Evolutionary conservation across 2,797 vertebrate genomes (phyloP).

Genomic region (Telmatherina bonti): DNA sequence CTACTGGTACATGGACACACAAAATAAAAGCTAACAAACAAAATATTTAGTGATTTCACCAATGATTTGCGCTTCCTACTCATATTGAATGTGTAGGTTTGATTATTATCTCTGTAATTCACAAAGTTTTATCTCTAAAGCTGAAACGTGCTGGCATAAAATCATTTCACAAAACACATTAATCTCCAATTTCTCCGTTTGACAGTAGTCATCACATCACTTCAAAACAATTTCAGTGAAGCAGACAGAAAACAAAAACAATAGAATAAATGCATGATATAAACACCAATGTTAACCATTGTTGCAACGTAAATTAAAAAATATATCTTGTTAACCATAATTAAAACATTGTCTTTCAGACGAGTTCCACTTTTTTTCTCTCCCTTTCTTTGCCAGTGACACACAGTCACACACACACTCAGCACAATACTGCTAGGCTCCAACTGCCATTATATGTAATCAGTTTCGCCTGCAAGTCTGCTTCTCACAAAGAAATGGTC

Average conservation of each 20-base stretch:
- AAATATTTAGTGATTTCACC: too few relatives aligned
- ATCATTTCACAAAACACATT: background rate
- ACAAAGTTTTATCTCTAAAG: background rate
- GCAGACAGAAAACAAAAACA: background rate
- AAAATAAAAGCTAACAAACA: too few relatives aligned
- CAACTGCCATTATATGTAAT: constrained; percentile 52
- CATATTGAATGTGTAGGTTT: background rate
- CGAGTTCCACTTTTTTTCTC: constrained; percentile 10
- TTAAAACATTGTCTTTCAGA: background rate
- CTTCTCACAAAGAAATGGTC: constrained; percentile 40
- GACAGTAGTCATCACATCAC: background rate
- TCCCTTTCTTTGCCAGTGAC: constrained; percentile 17
- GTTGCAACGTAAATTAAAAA: background rate
- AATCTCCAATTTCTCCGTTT: background rate
- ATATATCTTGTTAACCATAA: background rate
- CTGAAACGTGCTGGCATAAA: background rate
- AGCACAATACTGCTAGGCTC: constrained; percentile 16
- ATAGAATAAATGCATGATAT: background rate
- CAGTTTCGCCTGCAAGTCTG: constrained; percentile 48
- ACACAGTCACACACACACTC: constrained; percentile 10
- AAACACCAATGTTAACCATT: background rate
- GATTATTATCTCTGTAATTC: background rate
- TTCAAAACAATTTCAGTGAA: too few relatives aligned
- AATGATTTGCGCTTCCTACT: background rate
- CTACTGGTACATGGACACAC: too few relatives aligned